Evolutionary conservation across 1,140 invertebrate genomes (phyloP).

Genomic region (Asobara japonica): DNA sequence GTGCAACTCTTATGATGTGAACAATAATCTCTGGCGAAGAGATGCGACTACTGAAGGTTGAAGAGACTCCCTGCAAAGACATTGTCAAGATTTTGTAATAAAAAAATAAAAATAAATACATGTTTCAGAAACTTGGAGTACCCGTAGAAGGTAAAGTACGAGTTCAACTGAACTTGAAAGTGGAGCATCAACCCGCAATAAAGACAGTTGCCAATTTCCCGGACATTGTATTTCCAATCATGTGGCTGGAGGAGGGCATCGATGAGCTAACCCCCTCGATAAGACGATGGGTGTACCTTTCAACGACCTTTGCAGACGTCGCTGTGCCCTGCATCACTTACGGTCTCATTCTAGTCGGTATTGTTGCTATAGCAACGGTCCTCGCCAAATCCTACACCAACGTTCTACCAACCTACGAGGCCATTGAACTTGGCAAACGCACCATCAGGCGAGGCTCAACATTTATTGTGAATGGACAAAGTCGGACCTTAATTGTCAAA

Average conservation of each 20-base stretch:
- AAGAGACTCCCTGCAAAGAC: no score
- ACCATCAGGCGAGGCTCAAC: slow-evolving; percentile 77
- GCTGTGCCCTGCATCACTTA: slow-evolving; percentile 76
- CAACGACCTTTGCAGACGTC: slow-evolving; percentile 78
- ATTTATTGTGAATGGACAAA: slow-evolving; percentile 76
- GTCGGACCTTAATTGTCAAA: slow-evolving; percentile 70
- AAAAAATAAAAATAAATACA: no score
- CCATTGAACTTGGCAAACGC: slow-evolving; percentile 78
- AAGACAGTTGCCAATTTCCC: slow-evolving; percentile 79
- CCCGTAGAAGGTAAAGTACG: slow-evolving; percentile 83
- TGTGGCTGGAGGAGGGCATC: slow-evolving; percentile 91
- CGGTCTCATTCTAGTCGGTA: slow-evolving; percentile 75
- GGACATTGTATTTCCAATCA: slow-evolving; percentile 84
- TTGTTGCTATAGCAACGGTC: slow-evolving; percentile 71
- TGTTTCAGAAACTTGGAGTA: slow-evolving; percentile 82
- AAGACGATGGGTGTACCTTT: slow-evolving; percentile 79
- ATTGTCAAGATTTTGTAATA: no score
- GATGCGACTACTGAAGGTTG: no score
- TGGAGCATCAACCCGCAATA: slow-evolving; percentile 78
- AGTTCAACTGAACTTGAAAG: slow-evolving; percentile 83
- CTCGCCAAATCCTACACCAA: slow-evolving; percentile 80
- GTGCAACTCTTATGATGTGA: no score
- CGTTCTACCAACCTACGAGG: slow-evolving; percentile 78
- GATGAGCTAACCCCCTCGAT: slow-evolving; percentile 80
- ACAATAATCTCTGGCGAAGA: no score